A percentile compares a stretch with the other conserved stretches of the same genome.
phyloP scores from a whole-genome alignment of 2,113 vertebrate genomes.

The Tupaia tana region DNA sequence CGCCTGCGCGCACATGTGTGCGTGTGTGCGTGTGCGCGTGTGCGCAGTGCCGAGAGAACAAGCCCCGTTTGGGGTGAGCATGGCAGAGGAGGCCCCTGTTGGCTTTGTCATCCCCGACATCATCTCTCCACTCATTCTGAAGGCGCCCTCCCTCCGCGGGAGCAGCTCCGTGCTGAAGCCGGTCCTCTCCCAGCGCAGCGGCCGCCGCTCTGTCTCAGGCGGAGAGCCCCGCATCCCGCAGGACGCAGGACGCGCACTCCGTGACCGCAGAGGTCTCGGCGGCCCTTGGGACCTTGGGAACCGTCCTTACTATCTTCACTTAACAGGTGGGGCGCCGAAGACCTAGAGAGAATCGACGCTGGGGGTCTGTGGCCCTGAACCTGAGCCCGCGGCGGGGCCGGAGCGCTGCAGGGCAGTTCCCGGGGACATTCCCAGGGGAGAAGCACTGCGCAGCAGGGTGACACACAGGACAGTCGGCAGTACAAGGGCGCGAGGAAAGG shows the following conservation, averaged over 20 bases:
- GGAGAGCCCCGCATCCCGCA: no score
- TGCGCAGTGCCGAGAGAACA: neutral
- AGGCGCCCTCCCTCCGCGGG: neutral
- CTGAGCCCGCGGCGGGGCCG: no score
- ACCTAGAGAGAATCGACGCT: neutral
- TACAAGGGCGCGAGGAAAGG: no score
- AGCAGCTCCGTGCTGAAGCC: neutral
- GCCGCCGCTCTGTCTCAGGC: no score
- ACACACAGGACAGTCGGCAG: no score
- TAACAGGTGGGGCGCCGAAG: neutral
- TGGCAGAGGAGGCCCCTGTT: conserved; percentile 23
- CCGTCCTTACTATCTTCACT: neutral
- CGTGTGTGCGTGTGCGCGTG: neutral
- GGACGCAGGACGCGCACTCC: no score
- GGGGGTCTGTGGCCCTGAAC: no score
- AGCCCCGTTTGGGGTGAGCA: neutral
- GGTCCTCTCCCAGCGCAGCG: no score
- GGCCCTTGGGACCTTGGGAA: neutral
- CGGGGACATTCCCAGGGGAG: no score
- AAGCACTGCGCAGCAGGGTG: no score
- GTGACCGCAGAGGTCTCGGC: neutral
- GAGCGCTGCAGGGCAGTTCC: no score
- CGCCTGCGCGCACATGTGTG: neutral
- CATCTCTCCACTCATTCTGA: conserved; percentile 60
- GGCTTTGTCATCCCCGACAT: conserved; percentile 37